These are phyloP conservation scores for Champsocephalus gunnari DNA, from an alignment of 2,797 vertebrate species.

Conservation along the genomic window DNA sequence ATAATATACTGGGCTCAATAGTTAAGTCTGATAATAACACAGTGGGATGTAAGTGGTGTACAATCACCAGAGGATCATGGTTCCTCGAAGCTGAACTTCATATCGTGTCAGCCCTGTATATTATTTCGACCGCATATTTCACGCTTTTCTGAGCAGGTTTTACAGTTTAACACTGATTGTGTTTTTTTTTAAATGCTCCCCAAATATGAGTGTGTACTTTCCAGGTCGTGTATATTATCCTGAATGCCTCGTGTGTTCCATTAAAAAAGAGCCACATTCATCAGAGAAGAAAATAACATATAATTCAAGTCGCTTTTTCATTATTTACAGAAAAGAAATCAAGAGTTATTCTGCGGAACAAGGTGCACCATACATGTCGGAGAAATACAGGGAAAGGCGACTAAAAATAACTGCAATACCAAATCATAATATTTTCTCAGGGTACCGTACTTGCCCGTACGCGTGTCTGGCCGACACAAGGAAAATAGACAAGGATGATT, in stretches of 20 bases:
- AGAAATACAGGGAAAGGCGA: slow-evolving; percentile 58
- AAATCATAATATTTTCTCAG: slow-evolving; percentile 84
- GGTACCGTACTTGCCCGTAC: slow-evolving; percentile 65
- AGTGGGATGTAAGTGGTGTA: slow-evolving; percentile 33
- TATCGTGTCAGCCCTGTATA: slow-evolving; percentile 47
- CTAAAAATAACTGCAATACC: slow-evolving; percentile 84
- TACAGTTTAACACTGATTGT: slow-evolving; percentile 53
- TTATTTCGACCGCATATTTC: slow-evolving; percentile 47
- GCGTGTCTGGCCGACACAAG: slow-evolving; percentile 76
- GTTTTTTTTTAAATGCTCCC: slow-evolving; percentile 52
- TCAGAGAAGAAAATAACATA: slow-evolving; percentile 66
- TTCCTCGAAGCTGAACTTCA: slow-evolving; percentile 28
- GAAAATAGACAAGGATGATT: slow-evolving; percentile 83
- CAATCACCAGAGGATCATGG: slow-evolving; percentile 39
- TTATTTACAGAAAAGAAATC: slow-evolving; percentile 79
- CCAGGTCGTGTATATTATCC: slow-evolving; percentile 48
- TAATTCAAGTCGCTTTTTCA: slow-evolving; percentile 67
- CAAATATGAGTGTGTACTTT: slow-evolving; percentile 56
- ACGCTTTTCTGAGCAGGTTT: slow-evolving; percentile 44
- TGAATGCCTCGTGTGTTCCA: slow-evolving; percentile 42
- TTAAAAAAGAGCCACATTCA: slow-evolving; percentile 51
- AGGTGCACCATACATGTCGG: slow-evolving; percentile 71
- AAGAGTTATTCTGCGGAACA: slow-evolving; percentile 73
- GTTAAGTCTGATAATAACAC: slow-evolving; percentile 26
- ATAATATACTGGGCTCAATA: slow-evolving; percentile 8